Conservation (phyloP, 2,797 vertebrate genomes). For the Mus caroli region DNA sequence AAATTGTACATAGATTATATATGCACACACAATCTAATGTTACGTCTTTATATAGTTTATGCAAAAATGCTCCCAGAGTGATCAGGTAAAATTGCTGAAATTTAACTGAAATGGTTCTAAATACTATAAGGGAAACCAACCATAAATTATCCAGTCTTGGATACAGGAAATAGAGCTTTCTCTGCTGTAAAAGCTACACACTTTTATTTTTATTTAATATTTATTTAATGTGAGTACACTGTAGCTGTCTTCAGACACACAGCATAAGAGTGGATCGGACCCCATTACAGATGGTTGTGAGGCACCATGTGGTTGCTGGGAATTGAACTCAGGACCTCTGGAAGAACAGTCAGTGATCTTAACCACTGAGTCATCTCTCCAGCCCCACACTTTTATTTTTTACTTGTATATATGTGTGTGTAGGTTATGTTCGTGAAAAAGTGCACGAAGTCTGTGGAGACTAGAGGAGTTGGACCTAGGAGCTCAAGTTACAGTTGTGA, state of each 20-base stretch:
- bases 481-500: background rate
- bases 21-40: background rate
- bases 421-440: background rate
- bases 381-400: background rate
- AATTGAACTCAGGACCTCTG: too few species aligned
- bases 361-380: too few species aligned
- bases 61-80: conserved; percentile 10
- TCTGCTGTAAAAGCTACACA: background rate
- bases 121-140: background rate
- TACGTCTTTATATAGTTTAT: background rate
- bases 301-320: too few species aligned
- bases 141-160: background rate
- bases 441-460: background rate
- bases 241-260: too few species aligned
- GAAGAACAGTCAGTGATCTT: too few species aligned
- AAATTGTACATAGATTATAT: background rate
- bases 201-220: background rate
- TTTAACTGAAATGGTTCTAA: conserved; percentile 2
- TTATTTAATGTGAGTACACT: too few species aligned
- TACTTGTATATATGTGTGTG: background rate
- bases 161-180: background rate
- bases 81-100: background rate
- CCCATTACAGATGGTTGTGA: too few species aligned
- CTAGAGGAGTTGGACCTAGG: background rate
- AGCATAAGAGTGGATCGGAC: too few species aligned